phyloP scores from a whole-genome alignment of 1,140 invertebrate genomes.

The Penaeus indicus region DNA sequence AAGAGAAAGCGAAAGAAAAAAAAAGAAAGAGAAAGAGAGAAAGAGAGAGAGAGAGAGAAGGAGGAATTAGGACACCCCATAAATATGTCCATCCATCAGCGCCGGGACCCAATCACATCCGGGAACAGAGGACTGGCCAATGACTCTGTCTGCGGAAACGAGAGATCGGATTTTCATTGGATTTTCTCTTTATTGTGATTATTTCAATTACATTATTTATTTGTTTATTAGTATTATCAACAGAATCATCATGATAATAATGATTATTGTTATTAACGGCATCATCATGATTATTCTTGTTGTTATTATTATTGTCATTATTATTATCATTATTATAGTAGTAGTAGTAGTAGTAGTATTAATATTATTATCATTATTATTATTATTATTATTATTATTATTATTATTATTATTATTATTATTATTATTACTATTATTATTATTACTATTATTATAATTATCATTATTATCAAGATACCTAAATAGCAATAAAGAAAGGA shows the following conservation, averaged over 20 bases:
- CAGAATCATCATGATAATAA: constrained; percentile 1
- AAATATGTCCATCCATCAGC: too few species aligned
- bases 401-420: constrained; percentile 14
- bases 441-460: constrained; percentile 9
- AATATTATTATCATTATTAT: constrained; percentile 14
- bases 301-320: constrained; percentile 14
- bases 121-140: too few species aligned
- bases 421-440: constrained; percentile 14
- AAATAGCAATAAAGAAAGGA: background rate
- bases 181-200: background rate
- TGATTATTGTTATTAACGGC: background rate
- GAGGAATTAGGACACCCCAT: too few species aligned
- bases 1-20: too few species aligned
- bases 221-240: background rate
- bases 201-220: background rate
- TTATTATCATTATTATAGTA: constrained; percentile 14
- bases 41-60: too few species aligned
- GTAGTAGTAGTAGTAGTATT: too few species aligned
- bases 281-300: constrained; percentile 2
- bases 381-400: constrained; percentile 14
- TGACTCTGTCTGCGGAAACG: too few species aligned
- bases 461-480: background rate
- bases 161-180: too few species aligned
- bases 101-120: too few species aligned
- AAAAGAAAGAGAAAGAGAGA: too few species aligned